Evolutionary conservation across 2,113 vertebrate genomes (phyloP), one percentile per base, ranked within the genome.

Genomic region (Protobothrops flavoviridis): DNA sequence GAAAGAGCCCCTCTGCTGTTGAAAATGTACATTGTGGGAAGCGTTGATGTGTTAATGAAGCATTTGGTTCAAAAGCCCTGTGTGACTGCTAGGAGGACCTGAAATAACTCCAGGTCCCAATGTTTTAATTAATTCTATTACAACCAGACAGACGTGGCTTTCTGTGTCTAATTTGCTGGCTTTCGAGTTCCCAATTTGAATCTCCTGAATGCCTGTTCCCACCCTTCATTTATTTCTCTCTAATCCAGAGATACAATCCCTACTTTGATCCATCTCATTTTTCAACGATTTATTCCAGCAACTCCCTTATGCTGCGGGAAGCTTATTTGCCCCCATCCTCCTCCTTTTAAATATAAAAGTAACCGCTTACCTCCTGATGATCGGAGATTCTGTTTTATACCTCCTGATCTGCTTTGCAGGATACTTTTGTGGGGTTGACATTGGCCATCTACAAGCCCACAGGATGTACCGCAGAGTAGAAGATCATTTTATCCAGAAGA

Each of bases 91-190:
- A 86, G 26, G 29, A 48, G 50, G 93, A 96, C 91, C 96, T 94
- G 96, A 98, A 97, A 96, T 95, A 97, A 93, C 91, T 90, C 81
- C 85, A 96, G 95, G 43, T 95, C 94, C 96, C 96, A 92, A 92
- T 96, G 92, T 96, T 96, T 96, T 96, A 97, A 97, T 97, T 97
- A 97, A 97, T 94, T 96, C 92, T 81, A 95, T 93, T 94, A 87
- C 89, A 94, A 97, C 0, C 6, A 96, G 88, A 52, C 92, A 95
- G 93, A 91, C 61, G 93, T 94, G 90, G 95, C 93, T 85, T 90
- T 94, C 95, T 61, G 86, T 55, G 64, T n/a, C 92, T 45, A 94
- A 23, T 94, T 95, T 64, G 85, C 91, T 87, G 91, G 92, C 92
- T 95, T 95, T 93, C 61, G 91, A 93, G 91, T 91, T 88, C 6